Evolutionary conservation across 2,797 vertebrate species (phyloP).

Genomic region (Gastrophryne carolinensis): DNA sequence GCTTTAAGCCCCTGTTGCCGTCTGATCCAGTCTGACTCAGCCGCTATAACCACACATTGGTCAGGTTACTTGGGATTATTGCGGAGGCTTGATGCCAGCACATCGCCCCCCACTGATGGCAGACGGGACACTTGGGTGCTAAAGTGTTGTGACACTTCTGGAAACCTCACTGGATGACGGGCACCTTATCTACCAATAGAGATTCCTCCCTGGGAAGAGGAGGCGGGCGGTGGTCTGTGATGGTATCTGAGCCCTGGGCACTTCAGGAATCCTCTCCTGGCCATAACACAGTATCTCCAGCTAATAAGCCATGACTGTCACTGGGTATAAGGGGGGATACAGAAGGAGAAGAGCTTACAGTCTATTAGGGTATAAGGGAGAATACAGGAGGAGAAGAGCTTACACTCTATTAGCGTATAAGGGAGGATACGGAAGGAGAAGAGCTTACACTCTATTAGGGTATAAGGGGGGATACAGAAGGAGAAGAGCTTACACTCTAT

Average conservation of each 20-base stretch:
- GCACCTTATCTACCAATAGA: background rate
- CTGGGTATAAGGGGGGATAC: too few species aligned
- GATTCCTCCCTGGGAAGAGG: background rate
- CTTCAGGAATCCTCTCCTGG: too few species aligned
- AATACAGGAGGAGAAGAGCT: too few species aligned
- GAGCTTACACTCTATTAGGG: too few species aligned
- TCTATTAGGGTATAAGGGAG: too few species aligned
- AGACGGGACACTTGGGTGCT: background rate
- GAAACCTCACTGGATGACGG: background rate
- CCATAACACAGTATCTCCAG: too few species aligned
- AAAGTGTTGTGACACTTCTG: background rate
- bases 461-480: too few species aligned
- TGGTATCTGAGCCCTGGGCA: background rate
- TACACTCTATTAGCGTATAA: too few species aligned
- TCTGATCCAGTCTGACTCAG: conserved; percentile 2
- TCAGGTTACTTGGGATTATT: background rate
- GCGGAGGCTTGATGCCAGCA: background rate
- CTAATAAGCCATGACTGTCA: too few species aligned
- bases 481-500: too few species aligned
- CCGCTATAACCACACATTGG: background rate
- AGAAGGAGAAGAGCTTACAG: too few species aligned
- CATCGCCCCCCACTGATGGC: background rate
- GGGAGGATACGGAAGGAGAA: too few species aligned
- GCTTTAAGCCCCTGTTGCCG: background rate
- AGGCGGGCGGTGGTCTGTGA: conserved; percentile 8